phyloP scores from a whole-genome alignment of 2,797 vertebrate species.

The Danio albolineatus region DNA sequence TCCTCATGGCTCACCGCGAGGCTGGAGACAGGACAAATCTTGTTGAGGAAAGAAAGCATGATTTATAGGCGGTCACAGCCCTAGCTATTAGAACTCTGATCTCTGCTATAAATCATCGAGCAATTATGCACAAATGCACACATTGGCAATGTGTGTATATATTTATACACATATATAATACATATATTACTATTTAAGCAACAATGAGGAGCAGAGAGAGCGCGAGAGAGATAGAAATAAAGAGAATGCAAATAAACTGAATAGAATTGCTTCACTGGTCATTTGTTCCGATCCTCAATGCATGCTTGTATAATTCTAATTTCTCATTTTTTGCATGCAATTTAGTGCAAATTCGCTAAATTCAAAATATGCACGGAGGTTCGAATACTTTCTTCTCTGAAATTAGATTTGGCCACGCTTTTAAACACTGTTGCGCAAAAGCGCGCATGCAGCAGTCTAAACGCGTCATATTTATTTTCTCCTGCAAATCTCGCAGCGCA shows the following conservation, averaged over 20 bases:
- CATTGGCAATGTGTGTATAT: background rate
- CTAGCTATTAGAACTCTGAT: background rate
- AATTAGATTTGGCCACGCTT: background rate
- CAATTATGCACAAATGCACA: background rate
- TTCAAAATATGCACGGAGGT: background rate
- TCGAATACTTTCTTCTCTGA: background rate
- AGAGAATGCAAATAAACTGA: background rate
- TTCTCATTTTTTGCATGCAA: background rate
- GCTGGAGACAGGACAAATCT: background rate
- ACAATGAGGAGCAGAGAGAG: background rate
- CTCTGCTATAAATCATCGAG: background rate
- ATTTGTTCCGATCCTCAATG: background rate
- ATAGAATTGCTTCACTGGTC: background rate
- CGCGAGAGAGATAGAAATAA: background rate
- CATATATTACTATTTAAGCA: background rate
- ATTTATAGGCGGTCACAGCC: constrained; percentile 21
- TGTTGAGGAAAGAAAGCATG: background rate
- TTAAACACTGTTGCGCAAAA: constrained; percentile 13
- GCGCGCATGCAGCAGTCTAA: background rate
- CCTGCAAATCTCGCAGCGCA: constrained; percentile 27
- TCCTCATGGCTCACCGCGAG: background rate
- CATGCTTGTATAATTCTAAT: background rate
- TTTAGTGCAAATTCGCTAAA: background rate
- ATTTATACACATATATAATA: background rate
- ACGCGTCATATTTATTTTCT: background rate